Conservation (phyloP, 2,888 invertebrate species). For the Allacma fusca region DNA sequence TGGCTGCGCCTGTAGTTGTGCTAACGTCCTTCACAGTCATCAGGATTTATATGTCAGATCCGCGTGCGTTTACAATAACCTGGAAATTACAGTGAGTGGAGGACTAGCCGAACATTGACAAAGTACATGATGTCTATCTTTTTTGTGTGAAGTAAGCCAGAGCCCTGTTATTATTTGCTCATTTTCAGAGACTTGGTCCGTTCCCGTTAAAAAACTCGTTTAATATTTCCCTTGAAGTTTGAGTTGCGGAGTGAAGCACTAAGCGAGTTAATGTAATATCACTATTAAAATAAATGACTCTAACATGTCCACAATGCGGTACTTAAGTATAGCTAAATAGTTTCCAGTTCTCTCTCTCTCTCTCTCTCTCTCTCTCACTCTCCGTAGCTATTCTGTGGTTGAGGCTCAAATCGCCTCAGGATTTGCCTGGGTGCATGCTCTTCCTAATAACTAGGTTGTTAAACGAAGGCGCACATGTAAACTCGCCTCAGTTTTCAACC, state of each 20-base stretch:
- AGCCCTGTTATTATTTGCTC: conserved; percentile 46
- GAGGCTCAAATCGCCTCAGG: conserved; percentile 8
- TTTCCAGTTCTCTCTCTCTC: conserved; percentile 13
- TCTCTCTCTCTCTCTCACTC: not conserved
- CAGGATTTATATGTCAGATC: too few relatives aligned
- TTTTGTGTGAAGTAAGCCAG: conserved; percentile 43
- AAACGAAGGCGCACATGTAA: not conserved
- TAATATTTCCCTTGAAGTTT: not conserved
- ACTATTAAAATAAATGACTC: conserved; percentile 33
- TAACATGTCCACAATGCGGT: not conserved
- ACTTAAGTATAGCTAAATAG: conserved; percentile 6
- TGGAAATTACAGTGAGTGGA: too few relatives aligned
- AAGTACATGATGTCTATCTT: conserved; percentile 48
- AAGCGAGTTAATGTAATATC: conserved; percentile 17
- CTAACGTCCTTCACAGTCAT: too few relatives aligned
- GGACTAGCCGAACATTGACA: conserved; percentile 44
- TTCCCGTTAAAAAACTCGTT: conserved; percentile 8
- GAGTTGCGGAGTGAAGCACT: too few relatives aligned
- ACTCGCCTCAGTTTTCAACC: not conserved
- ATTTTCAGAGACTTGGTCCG: conserved; percentile 29
- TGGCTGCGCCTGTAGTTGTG: too few relatives aligned
- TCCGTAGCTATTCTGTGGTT: too few relatives aligned
- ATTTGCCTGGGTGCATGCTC: not conserved
- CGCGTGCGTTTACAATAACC: too few relatives aligned
- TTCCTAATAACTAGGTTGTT: not conserved